Evolutionary conservation across 2,888 invertebrate species (phyloP).

Genomic region (Melinopterus prodromus): DNA sequence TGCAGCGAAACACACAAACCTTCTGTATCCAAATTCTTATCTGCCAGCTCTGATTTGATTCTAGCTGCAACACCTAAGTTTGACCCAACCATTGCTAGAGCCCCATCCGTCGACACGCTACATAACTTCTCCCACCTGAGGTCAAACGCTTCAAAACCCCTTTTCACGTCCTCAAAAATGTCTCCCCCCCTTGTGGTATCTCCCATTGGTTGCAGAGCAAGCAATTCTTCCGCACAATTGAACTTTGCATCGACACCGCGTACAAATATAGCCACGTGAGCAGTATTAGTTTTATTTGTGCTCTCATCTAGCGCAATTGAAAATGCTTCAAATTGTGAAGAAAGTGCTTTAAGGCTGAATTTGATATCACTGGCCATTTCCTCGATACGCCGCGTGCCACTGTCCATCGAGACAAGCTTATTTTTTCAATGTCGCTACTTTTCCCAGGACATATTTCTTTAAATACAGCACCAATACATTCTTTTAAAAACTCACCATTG

Average conservation of each 20-base stretch:
- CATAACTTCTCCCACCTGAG: slow-evolving; percentile 8
- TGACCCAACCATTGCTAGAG: slow-evolving; percentile 15
- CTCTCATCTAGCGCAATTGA: background rate
- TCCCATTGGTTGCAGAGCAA: slow-evolving; percentile 16
- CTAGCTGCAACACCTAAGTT: too few relatives aligned
- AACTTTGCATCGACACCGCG: background rate
- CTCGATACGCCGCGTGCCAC: too few relatives aligned
- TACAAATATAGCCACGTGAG: background rate
- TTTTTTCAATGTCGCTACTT: too few relatives aligned
- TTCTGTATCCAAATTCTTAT: slow-evolving; percentile 59
- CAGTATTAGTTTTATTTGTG: background rate
- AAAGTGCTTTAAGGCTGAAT: too few relatives aligned
- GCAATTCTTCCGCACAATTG: slow-evolving; percentile 15
- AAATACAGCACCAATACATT: too few relatives aligned
- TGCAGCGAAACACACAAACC: slow-evolving; percentile 49
- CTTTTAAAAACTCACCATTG: too few relatives aligned
- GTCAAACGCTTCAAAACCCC: background rate
- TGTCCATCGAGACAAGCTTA: too few relatives aligned
- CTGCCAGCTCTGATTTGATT: slow-evolving; percentile 32
- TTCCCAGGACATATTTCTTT: too few relatives aligned
- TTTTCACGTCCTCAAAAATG: slow-evolving; percentile 16
- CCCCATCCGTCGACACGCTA: slow-evolving; percentile 8
- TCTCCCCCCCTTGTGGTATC: slow-evolving; percentile 8
- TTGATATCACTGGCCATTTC: too few relatives aligned
- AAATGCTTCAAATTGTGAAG: too few relatives aligned